phyloP scores from a whole-genome alignment of 1,140 invertebrate species.

The Apis mellifera region Amel_HAv3.1 CM009944.2:6049501-6050000 shows the following conservation, averaged over 20 bases:
- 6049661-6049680: background rate
- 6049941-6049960: slow-evolving; percentile 44
- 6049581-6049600: too few relatives aligned
- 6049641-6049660: background rate
- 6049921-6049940: slow-evolving; percentile 62
- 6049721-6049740: background rate
- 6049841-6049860: background rate
- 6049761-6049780: background rate
- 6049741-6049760: too few relatives aligned
- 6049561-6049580: too few relatives aligned
- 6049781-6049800: background rate
- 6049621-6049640: too few relatives aligned
- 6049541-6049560: too few relatives aligned
- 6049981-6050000: slow-evolving; percentile 61
- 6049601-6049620: background rate
- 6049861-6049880: background rate
- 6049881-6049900: slow-evolving; percentile 40
- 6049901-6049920: slow-evolving; percentile 29
- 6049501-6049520: too few relatives aligned
- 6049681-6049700: background rate
- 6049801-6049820: background rate
- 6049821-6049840: background rate
- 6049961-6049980: slow-evolving; percentile 33
- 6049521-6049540: too few relatives aligned
- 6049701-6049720: background rate